These are phyloP conservation scores for Gymnarchus niloticus DNA, from an alignment of 2,113 vertebrate species.

Conservation along the genomic window DNA sequence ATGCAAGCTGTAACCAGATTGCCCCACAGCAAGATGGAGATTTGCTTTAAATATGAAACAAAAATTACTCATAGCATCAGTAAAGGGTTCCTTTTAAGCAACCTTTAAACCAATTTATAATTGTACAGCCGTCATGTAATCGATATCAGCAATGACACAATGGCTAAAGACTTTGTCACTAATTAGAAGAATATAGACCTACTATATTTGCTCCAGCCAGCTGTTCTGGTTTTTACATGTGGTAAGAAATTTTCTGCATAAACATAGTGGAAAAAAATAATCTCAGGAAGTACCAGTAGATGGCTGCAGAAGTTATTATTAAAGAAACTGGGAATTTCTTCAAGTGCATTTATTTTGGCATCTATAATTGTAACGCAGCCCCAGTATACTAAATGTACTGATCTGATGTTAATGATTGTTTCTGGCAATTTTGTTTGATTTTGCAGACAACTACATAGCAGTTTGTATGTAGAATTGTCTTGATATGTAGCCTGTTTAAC, in stretches of 20 bases:
- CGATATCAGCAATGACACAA: neutral
- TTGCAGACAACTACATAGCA: neutral
- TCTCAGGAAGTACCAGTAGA: neutral
- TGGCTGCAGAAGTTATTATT: neutral
- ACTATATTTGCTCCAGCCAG: neutral
- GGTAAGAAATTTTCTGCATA: neutral
- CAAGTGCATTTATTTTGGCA: neutral
- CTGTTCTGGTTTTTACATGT: neutral
- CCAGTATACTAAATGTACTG: neutral
- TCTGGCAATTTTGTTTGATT: neutral
- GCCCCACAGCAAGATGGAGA: neutral
- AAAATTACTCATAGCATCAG: neutral
- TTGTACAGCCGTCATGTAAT: neutral
- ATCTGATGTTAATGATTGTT: neutral
- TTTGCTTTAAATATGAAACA: neutral
- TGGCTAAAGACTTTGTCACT: neutral
- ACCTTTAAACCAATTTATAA: neutral
- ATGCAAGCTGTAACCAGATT: neutral
- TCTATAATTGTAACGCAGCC: neutral
- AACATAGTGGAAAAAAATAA: neutral
- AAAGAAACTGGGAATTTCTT: neutral
- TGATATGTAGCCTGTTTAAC: neutral
- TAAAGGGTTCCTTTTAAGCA: neutral
- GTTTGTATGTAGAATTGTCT: neutral
- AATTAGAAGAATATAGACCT: neutral